Conservation (phyloP, 2,113 vertebrate species). For the Stigmatopora nigra region DNA sequence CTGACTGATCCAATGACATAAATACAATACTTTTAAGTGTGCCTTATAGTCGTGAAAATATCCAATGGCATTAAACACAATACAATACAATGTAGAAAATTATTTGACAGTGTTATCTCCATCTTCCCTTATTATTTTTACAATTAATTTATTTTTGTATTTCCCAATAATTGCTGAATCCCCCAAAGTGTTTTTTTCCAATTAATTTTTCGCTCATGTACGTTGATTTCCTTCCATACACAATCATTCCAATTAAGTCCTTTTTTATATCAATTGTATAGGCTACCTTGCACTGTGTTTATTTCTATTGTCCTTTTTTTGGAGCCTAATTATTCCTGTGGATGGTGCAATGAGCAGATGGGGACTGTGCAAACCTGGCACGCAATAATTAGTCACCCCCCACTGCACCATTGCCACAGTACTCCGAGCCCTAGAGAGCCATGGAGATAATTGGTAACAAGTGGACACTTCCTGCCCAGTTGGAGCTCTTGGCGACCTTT, state of each 20-base stretch:
- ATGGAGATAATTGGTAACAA: conserved; percentile 51
- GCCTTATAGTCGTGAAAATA: no score
- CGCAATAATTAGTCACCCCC: conserved; percentile 40
- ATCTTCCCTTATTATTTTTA: neutral
- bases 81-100: neutral
- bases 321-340: neutral
- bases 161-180: neutral
- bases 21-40: no score
- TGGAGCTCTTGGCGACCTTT: conserved; percentile 39
- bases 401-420: conserved; percentile 11
- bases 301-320: neutral
- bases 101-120: neutral
- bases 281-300: neutral
- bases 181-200: neutral
- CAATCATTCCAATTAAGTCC: neutral
- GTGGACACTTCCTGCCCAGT: conserved; percentile 42
- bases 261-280: neutral
- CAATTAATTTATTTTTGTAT: neutral
- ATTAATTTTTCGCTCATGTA: neutral
- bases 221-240: no score
- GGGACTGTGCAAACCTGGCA: conserved; percentile 36
- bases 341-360: conserved; percentile 42
- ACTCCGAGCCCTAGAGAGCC: conserved; percentile 18
- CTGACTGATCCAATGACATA: no score
- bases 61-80: no score